Percentiles rank a stretch among this genome's conserved stretches.
Conservation (phyloP, 2,797 vertebrate species). For the Austrolebias charrua region DNA sequence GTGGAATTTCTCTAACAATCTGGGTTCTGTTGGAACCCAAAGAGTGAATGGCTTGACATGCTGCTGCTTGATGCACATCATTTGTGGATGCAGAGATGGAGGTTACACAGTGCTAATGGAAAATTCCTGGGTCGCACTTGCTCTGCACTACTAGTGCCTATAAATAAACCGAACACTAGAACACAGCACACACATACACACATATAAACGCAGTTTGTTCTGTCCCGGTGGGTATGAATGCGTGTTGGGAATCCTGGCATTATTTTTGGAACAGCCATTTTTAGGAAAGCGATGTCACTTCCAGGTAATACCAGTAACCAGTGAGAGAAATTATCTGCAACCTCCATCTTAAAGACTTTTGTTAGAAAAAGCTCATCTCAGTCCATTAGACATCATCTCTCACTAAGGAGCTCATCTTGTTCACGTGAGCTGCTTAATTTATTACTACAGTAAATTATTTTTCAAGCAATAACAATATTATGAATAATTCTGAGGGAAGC, state of each 20-base stretch:
- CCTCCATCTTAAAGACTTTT: slow-evolving; percentile 53
- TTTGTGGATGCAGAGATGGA: not conserved
- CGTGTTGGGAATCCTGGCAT: slow-evolving; percentile 11
- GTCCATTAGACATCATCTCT: slow-evolving; percentile 27
- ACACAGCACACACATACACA: not conserved
- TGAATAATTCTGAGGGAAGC: slow-evolving; percentile 14
- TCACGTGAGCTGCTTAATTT: slow-evolving; percentile 14
- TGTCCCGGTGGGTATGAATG: not conserved
- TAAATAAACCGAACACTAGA: not conserved
- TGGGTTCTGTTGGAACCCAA: not conserved
- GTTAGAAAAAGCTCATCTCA: slow-evolving; percentile 28
- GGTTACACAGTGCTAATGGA: not conserved
- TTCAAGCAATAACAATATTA: slow-evolving; percentile 2
- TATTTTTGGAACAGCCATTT: slow-evolving; percentile 33
- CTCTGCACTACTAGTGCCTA: not conserved
- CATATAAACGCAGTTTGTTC: not conserved
- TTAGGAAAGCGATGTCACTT: slow-evolving; percentile 36
- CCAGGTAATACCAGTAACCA: slow-evolving; percentile 59
- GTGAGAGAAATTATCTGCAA: slow-evolving; percentile 45
- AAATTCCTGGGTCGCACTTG: not conserved
- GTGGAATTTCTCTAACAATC: no score
- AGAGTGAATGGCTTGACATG: not conserved
- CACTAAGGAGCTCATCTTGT: slow-evolving; percentile 11
- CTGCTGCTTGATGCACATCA: not conserved
- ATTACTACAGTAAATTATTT: slow-evolving; percentile 10